Base-by-base conservation (phyloP, 2,797 vertebrate genomes). In the Masticophis lateralis region DNA sequence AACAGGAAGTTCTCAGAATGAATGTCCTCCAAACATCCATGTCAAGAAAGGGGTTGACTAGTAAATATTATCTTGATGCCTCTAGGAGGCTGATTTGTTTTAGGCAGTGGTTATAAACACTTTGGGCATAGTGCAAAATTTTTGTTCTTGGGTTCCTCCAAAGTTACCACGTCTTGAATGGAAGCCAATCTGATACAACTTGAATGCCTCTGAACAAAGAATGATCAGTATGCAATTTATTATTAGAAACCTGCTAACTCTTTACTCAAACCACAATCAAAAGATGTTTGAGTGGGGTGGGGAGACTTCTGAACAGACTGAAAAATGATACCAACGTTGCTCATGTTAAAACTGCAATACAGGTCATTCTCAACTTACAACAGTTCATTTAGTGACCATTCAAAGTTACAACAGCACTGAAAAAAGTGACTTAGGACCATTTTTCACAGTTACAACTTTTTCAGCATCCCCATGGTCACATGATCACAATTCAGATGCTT, bases 141-240 rank as follows among this genome's bases (percentile, higher is more conserved):
- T 91, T 94, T 95, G 92, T 93, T 95, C 69, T 91, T 92, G 89
- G 93, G 88, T 90, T 87, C 92, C 91, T 63, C 92, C 96, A 93
- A 47, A 8, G 1, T 92, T 93, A 51, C 22, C 88, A 94, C 94
- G 92, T 95, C 90, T 95, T 96, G 96, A 96, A 93, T 86, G 37
- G 89, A n/a, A 93, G 96, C 96, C 96, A 97, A 94, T 96, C 96
- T 96, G 96, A 96, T 95, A 95, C 28, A 96, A 90, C 87, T 93
- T 93, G 96, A 94, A 95, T 96, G 92, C 94, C 91, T 93, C 79
- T 91, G 92, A 89, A 92, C 91, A 96, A 95, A 88, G 83, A 93
- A 92, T 7, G 1, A 95, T 94, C 94, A 92, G 92, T n/a, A 0
- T 91, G 93, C 91, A 93, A 92, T 96, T 96, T 96, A 95, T 96